These are phyloP conservation scores for Ibidorhyncha struthersii DNA, from an alignment of 2,113 vertebrate genomes.

Conservation along the genomic window DNA sequence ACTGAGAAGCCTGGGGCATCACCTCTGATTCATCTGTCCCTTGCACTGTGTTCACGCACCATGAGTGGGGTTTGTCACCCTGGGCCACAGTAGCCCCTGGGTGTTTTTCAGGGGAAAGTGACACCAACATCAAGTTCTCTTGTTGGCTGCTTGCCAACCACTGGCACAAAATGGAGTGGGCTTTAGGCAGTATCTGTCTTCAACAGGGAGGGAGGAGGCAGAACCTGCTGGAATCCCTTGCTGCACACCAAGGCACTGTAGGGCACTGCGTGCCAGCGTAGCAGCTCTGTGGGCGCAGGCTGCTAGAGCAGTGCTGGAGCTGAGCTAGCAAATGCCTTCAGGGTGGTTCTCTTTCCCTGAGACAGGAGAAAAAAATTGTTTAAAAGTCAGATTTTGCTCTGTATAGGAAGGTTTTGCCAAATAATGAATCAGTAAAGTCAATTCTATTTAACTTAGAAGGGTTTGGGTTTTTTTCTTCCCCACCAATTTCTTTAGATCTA, in stretches of 20 bases:
- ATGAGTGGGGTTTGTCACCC: not conserved
- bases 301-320: not conserved
- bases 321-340: not conserved
- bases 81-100: not conserved
- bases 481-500: not conserved
- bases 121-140: not conserved
- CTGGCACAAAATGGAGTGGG: not conserved
- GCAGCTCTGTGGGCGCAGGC: not conserved
- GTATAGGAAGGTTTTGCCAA: not conserved
- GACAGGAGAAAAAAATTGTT: not conserved
- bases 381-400: not conserved
- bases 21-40: not conserved
- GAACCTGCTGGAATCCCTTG: not conserved
- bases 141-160: not conserved
- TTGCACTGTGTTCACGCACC: not conserved
- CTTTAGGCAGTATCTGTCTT: not conserved
- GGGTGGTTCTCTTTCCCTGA: not conserved
- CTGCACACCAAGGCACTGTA: not conserved
- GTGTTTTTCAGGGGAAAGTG: not conserved
- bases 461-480: not conserved
- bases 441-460: not conserved
- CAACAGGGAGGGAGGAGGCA: not conserved
- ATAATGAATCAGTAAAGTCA: not conserved
- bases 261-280: not conserved
- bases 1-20: not conserved